phyloP scores from a whole-genome alignment of 2,113 vertebrate species.

The Elephas maximus region DNA sequence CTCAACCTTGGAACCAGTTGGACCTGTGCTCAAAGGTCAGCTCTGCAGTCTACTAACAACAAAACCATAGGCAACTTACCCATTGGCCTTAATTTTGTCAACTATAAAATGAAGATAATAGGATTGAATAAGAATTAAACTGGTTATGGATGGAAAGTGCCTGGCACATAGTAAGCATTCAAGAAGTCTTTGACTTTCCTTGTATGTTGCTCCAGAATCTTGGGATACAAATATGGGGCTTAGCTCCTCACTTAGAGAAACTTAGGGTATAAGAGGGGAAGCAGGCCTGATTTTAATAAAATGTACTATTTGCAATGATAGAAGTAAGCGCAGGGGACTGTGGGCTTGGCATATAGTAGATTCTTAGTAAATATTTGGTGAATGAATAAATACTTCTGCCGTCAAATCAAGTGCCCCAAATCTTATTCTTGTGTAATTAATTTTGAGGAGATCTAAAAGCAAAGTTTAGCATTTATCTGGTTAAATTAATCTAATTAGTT shows the following conservation, averaged over 20 bases:
- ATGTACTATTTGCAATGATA: neutral
- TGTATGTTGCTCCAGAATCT: neutral
- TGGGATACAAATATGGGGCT: neutral
- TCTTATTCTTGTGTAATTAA: neutral
- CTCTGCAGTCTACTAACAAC: neutral
- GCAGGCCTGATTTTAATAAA: constrained; percentile 24
- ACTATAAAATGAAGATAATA: neutral
- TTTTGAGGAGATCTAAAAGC: constrained; percentile 43
- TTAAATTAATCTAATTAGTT: neutral
- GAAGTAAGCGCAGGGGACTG: neutral
- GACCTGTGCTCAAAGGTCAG: neutral
- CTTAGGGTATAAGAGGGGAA: constrained; percentile 6
- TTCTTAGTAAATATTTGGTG: neutral
- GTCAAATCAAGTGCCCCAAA: neutral
- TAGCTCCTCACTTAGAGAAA: neutral
- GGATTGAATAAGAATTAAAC: neutral
- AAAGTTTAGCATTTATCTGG: neutral
- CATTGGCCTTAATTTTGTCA: neutral
- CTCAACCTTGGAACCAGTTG: neutral
- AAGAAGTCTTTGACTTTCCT: neutral
- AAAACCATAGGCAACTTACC: neutral
- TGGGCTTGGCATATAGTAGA: neutral
- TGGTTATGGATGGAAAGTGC: neutral
- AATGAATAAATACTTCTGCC: constrained; percentile 13
- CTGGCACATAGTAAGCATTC: neutral